These are phyloP conservation scores for Orestias chungarensis DNA, from an alignment of 2,797 vertebrate genomes.

Conservation along the genomic window DNA sequence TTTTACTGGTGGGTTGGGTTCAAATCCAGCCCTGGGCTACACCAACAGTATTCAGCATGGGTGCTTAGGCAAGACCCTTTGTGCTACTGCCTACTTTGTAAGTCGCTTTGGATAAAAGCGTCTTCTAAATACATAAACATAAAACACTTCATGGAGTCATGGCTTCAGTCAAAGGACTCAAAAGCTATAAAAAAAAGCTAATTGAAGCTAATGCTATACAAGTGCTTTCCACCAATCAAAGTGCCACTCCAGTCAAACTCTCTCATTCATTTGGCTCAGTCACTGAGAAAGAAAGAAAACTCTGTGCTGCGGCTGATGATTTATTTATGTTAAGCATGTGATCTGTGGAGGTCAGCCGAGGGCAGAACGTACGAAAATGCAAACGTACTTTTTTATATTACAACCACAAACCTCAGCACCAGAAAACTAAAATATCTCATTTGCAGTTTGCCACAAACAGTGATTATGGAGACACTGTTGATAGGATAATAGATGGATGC, in stretches of 20 bases:
- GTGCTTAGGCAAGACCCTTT: no score
- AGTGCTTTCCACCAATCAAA: neutral
- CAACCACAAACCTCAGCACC: neutral
- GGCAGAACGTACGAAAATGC: neutral
- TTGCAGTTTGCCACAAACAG: neutral
- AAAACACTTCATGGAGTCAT: no score
- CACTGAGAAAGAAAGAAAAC: neutral
- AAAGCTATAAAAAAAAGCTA: neutral
- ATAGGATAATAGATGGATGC: no score
- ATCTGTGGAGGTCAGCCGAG: neutral
- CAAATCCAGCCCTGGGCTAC: no score
- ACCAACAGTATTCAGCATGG: no score
- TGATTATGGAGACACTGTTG: no score
- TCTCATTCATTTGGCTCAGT: neutral
- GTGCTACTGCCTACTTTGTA: no score
- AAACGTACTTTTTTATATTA: neutral
- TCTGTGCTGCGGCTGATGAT: neutral
- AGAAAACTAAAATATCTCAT: neutral
- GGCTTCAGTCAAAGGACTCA: no score
- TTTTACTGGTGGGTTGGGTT: no score
- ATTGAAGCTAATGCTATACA: neutral
- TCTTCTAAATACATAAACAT: no score
- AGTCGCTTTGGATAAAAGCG: no score
- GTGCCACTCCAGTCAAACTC: no score
- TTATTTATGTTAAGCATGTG: neutral